Percentiles rank a stretch among this genome's conserved stretches.
These are phyloP conservation scores for Cryptocephalus primarius DNA, from an alignment of 2,888 invertebrate species.

Conservation along the genomic window DNA sequence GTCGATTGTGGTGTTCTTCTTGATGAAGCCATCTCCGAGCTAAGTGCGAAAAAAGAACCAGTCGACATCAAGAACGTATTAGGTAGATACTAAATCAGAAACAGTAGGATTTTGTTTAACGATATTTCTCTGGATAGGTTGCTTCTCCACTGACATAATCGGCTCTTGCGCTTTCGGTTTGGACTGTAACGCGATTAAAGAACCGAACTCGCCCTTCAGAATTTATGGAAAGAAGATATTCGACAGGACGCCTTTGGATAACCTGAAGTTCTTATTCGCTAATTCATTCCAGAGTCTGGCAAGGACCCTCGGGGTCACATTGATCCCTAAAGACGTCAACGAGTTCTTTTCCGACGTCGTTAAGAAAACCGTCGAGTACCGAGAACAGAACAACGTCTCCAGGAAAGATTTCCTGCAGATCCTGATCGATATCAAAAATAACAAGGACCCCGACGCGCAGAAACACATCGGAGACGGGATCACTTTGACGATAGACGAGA, in stretches of 20 bases:
- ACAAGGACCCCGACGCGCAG: background rate
- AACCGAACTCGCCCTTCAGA: slow-evolving; percentile 38
- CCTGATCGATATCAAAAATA: slow-evolving; percentile 24
- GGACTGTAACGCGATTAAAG: slow-evolving; percentile 43
- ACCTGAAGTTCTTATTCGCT: slow-evolving; percentile 3
- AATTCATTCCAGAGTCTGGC: slow-evolving; percentile 10
- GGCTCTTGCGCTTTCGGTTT: slow-evolving; percentile 46
- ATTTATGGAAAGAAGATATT: slow-evolving; percentile 11
- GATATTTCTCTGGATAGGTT: background rate
- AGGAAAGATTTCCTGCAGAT: slow-evolving; percentile 44
- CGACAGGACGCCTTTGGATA: background rate
- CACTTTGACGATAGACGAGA: slow-evolving; percentile 14
- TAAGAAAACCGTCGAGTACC: slow-evolving; percentile 33
- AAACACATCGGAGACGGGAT: too few species aligned
- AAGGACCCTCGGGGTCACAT: slow-evolving; percentile 12
- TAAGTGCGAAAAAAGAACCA: slow-evolving; percentile 3
- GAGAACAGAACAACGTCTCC: slow-evolving; percentile 34
- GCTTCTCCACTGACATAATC: slow-evolving; percentile 14
- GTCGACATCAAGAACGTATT: slow-evolving; percentile 8
- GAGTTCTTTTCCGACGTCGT: slow-evolving; percentile 38
- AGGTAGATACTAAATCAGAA: slow-evolving; percentile 2
- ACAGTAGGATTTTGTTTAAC: background rate
- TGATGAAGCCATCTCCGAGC: slow-evolving; percentile 4
- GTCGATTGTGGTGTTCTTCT: slow-evolving; percentile 35
- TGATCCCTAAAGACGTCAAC: slow-evolving; percentile 16